Percentiles rank a stretch among this genome's conserved stretches.
phyloP scores from a whole-genome alignment of 2,113 vertebrate species.

The Pteruthius melanotis region DNA sequence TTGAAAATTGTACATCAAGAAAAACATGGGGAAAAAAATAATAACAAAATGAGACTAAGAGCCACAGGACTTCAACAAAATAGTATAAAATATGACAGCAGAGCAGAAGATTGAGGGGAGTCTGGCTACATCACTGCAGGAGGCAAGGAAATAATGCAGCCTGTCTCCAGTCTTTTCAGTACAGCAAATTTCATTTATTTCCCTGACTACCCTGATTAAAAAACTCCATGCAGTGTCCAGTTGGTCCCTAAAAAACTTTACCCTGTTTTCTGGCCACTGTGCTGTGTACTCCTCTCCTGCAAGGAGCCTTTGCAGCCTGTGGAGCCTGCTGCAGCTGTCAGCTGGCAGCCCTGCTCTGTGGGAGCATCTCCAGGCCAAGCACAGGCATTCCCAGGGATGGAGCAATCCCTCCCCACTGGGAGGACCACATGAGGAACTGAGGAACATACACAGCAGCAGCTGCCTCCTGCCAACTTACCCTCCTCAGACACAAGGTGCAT shows the following conservation, averaged over 20 bases:
- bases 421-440: background rate
- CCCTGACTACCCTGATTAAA: background rate
- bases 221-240: background rate
- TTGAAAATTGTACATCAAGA: background rate
- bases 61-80: background rate
- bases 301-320: background rate
- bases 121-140: background rate
- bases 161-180: background rate
- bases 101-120: background rate
- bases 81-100: background rate
- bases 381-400: background rate
- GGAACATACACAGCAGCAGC: background rate
- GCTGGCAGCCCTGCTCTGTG: background rate
- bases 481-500: accelerated
- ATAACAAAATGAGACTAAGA: background rate
- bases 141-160: background rate
- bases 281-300: background rate
- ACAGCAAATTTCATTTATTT: background rate
- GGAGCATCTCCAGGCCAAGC: background rate
- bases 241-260: background rate
- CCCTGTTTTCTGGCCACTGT: background rate
- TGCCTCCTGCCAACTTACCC: background rate
- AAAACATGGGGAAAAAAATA: background rate
- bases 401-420: background rate
- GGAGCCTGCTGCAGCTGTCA: background rate